phyloP scores from a whole-genome alignment of 2,113 vertebrate genomes.

The Podarcis muralis region DNA sequence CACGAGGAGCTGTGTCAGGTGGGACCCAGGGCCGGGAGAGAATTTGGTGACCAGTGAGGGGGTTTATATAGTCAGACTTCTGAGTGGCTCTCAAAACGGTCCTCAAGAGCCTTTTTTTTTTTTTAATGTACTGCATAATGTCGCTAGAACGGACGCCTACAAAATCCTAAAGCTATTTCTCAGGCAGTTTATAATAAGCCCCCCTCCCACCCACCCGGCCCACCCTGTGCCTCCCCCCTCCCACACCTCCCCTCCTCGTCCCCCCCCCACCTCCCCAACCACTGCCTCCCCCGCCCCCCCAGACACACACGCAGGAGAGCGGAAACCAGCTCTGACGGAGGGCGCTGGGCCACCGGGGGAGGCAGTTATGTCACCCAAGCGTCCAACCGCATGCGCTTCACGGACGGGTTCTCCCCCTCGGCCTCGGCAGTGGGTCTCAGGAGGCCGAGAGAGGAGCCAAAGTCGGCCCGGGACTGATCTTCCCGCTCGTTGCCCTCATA shows the following conservation, averaged over 20 bases:
- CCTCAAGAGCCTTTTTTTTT: not conserved
- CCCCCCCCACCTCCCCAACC: not conserved
- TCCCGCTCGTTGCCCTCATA: constrained; percentile 94
- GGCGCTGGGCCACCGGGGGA: constrained; percentile 46
- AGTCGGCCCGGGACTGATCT: constrained; percentile 81
- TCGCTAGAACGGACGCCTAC: constrained; percentile 68
- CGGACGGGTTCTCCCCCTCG: constrained; percentile 85
- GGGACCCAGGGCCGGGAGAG: not conserved
- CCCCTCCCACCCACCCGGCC: constrained; percentile 23
- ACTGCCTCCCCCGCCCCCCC: not conserved
- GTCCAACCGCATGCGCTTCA: constrained; percentile 94
- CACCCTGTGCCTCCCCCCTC: constrained; percentile 32
- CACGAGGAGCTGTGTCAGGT: not conserved
- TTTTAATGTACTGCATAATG: constrained; percentile 31
- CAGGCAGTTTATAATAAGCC: constrained; percentile 62
- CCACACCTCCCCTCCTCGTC: constrained; percentile 25
- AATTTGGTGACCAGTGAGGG: not conserved
- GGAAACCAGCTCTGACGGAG: constrained; percentile 7
- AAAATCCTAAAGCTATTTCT: constrained; percentile 71
- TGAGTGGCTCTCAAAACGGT: not conserved
- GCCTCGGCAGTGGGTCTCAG: constrained; percentile 82
- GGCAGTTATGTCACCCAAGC: constrained; percentile 89
- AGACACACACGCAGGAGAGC: not conserved
- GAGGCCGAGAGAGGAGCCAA: constrained; percentile 82
- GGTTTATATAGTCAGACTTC: not conserved